Percentiles rank a stretch among this genome's conserved stretches.
These are phyloP conservation scores for Remorina albescens DNA, from an alignment of 2,797 vertebrate species.

Conservation along the genomic window DNA sequence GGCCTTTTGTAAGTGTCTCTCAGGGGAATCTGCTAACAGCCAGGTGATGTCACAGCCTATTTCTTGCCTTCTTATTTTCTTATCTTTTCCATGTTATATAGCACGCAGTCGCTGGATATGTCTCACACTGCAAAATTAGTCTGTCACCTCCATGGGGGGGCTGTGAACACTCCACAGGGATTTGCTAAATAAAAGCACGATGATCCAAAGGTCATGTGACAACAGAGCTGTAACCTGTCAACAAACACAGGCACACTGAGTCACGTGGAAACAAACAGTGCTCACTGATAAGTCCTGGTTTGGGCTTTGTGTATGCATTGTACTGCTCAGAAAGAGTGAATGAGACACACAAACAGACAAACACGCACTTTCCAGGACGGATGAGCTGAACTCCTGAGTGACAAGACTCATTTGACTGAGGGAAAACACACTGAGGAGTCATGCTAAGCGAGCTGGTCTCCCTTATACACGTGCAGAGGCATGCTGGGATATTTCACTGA, in stretches of 20 bases:
- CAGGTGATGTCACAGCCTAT: constrained; percentile 16
- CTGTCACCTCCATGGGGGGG: constrained; percentile 30
- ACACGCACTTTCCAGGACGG: constrained; percentile 8
- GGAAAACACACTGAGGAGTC: constrained; percentile 33
- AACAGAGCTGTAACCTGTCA: constrained; percentile 51
- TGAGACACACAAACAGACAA: not conserved
- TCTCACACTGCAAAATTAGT: constrained; percentile 41
- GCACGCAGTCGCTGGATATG: constrained; percentile 28
- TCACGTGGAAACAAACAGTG: constrained; percentile 8
- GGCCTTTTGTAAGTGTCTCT: constrained; percentile 42
- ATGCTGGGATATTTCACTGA: constrained; percentile 4
- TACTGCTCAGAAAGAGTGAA: not conserved
- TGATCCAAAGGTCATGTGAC: constrained; percentile 66
- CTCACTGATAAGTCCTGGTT: constrained; percentile 28
- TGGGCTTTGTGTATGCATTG: constrained; percentile 12
- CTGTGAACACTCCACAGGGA: constrained; percentile 25
- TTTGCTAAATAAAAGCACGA: constrained; percentile 51
- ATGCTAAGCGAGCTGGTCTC: constrained; percentile 27
- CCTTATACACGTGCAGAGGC: constrained; percentile 1
- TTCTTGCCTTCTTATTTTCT: constrained; percentile 10
- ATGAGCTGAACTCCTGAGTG: constrained; percentile 29
- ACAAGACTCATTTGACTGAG: constrained; percentile 28
- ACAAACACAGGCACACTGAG: constrained; percentile 37
- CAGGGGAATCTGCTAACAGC: constrained; percentile 34
- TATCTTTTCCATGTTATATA: constrained; percentile 7